phyloP scores from a whole-genome alignment of 2,113 vertebrate genomes.

The Notiomystis cincta region DNA sequence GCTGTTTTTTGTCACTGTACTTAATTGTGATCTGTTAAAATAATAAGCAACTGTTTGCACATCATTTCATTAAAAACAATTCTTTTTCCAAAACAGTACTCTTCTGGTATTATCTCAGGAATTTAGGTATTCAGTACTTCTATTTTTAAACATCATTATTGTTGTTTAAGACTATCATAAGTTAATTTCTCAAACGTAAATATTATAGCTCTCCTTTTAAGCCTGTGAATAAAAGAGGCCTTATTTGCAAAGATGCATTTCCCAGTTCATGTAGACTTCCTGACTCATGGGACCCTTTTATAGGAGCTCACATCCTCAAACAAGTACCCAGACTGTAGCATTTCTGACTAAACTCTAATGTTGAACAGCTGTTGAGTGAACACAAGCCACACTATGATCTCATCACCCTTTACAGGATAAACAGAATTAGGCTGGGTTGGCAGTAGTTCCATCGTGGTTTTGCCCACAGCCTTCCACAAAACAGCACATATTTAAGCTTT shows the following conservation, averaged over 20 bases:
- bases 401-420: constrained; percentile 44
- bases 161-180: background rate
- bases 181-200: background rate
- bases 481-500: background rate
- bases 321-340: background rate
- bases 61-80: background rate
- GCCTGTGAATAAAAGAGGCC: background rate
- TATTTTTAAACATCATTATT: background rate
- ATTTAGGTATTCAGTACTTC: background rate
- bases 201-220: background rate
- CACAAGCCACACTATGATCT: constrained; percentile 39
- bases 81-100: background rate
- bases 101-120: background rate
- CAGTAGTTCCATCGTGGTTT: constrained; percentile 11
- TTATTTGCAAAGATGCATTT: background rate
- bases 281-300: background rate
- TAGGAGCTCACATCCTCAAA: background rate
- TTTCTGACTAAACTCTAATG: constrained; percentile 37
- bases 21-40: background rate
- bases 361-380: constrained; percentile 42
- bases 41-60: background rate
- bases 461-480: constrained; percentile 16
- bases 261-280: background rate
- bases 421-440: constrained; percentile 29
- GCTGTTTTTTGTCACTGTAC: background rate